Evolutionary conservation across 2,888 invertebrate species (phyloP), one percentile per base, ranked within the genome.

Genomic region (Molanna angustata): DNA sequence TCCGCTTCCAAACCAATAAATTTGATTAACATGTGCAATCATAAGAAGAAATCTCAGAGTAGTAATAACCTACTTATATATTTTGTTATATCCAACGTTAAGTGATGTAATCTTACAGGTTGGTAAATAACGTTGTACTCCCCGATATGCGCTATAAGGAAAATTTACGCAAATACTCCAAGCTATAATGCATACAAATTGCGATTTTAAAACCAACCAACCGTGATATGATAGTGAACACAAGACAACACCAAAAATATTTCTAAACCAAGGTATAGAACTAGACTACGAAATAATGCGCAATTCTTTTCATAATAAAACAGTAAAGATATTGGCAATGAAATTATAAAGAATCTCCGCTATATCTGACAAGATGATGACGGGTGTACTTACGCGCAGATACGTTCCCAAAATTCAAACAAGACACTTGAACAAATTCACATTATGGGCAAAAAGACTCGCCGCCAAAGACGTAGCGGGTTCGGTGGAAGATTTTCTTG

Each of bases 141-240:
- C 21, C 20, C 35, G 46, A 46, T 46, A 46, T 13, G 18, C 43
- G 22, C 20, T 21, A 33, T 42, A 16, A 16, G 43, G 43, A 16
- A 49, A 49, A 35, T 47, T 41, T 31, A 47, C 52, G 32, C 47
- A 47, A 42, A 33, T 52, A 19, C 21, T 35, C 42, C 33, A 22
- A 41, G 9, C n/a, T 37, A 52, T 52, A 52, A 52, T 42, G 39
- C 52, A 52, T 52, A 52, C 47, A 52, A 47, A 52, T 52, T 22
- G 53, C 47, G 40, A 54, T 52, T 57, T 49, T 45, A 54, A 57
- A 57, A 43, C 37, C 45, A 49, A 44, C 52, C 48, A 35, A 54
- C 51, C 52, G 45, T 49, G 51, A 54, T 57, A 57, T 44, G 45
- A 54, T 46, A 54, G 35, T 41, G 37, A 49, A 33, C 43, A 21